Evolutionary conservation across 2,113 vertebrate species (phyloP).

Genomic region (Neomonachus schauinslandi): DNA sequence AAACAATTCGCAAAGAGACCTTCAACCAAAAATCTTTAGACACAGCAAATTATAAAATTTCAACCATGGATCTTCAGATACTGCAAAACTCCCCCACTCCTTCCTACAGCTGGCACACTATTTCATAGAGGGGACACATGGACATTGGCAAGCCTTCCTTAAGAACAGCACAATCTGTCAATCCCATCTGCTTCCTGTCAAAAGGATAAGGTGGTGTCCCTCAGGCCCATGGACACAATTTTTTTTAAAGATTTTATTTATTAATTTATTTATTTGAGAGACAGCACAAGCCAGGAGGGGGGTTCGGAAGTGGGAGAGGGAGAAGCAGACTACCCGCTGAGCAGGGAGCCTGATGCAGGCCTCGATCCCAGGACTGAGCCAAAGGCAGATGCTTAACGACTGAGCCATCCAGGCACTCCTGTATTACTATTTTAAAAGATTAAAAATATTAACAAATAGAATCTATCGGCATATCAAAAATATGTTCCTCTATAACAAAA

Average conservation of each 20-base stretch:
- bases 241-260: not conserved
- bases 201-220: not conserved
- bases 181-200: conserved; percentile 35
- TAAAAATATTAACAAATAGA: conserved; percentile 1
- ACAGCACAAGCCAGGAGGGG: not conserved
- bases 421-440: not conserved
- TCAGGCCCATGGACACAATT: not conserved
- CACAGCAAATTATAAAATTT: conserved; percentile 14
- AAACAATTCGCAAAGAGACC: not conserved
- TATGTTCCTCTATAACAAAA: not conserved
- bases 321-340: not conserved
- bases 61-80: not conserved
- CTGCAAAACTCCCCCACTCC: not conserved
- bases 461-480: not conserved
- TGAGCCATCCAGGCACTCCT: not conserved
- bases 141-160: not conserved
- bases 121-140: not conserved
- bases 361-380: not conserved
- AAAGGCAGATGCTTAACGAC: not conserved
- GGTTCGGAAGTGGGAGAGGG: not conserved
- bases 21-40: conserved; percentile 54
- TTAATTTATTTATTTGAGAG: not conserved
- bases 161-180: conserved; percentile 37
- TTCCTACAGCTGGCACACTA: not conserved
- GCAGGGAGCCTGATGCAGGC: not conserved